Evolutionary conservation across 2,888 invertebrate genomes (phyloP).

Genomic region (Brenthis daphne): DNA sequence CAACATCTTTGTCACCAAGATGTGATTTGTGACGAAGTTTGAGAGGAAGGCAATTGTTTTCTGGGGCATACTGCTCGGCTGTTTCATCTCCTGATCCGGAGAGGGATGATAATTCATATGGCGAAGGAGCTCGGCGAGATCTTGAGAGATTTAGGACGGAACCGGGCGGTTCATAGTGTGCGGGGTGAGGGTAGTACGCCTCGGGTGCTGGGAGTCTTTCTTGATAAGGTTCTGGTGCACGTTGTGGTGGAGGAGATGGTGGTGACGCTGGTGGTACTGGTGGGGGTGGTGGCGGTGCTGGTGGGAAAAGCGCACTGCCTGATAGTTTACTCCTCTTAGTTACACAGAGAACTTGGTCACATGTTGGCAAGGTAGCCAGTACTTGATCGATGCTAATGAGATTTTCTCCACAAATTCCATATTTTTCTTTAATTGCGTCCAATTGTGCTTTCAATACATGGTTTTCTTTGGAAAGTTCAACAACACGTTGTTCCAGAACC

Average conservation of each 20-base stretch:
- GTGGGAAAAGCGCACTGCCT: constrained; percentile 79
- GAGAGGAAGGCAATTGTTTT: constrained; percentile 91
- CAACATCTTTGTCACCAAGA: constrained; percentile 93
- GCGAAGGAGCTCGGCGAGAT: constrained; percentile 85
- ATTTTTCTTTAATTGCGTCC: constrained; percentile 95
- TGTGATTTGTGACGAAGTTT: constrained; percentile 96
- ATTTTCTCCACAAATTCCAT: constrained; percentile 93
- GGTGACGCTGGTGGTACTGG: constrained; percentile 77
- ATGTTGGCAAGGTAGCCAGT: constrained; percentile 91
- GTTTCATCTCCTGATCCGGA: constrained; percentile 83
- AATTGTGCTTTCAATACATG: constrained; percentile 96
- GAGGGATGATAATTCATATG: constrained; percentile 91
- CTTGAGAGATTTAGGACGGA: constrained; percentile 89
- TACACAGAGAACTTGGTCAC: constrained; percentile 92
- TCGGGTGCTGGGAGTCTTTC: constrained; percentile 74
- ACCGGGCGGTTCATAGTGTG: constrained; percentile 83
- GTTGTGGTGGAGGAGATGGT: constrained; percentile 78
- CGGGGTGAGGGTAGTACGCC: constrained; percentile 77
- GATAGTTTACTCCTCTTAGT: constrained; percentile 86
- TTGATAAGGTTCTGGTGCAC: constrained; percentile 78
- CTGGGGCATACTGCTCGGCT: constrained; percentile 80
- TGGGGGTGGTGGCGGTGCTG: constrained; percentile 79
- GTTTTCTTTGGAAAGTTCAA: constrained; percentile 97
- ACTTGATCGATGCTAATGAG: constrained; percentile 95
- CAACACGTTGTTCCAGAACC: constrained; percentile 96